These are phyloP conservation scores for Propsilocerus akamusi DNA, from an alignment of 1,140 invertebrate genomes.

Conservation along the genomic window DNA sequence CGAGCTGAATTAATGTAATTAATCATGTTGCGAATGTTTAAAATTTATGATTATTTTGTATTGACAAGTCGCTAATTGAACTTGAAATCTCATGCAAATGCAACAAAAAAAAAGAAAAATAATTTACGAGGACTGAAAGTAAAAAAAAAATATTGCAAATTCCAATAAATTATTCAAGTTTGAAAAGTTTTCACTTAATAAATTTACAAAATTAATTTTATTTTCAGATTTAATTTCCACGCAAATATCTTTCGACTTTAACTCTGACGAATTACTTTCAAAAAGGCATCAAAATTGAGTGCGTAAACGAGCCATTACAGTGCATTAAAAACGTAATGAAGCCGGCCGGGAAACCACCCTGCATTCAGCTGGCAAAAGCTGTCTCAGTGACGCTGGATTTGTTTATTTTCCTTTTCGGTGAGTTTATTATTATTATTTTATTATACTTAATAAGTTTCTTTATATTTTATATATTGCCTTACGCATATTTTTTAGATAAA, in stretches of 20 bases:
- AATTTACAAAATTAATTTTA: background rate
- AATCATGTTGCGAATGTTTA: too few relatives aligned
- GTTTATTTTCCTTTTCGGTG: background rate
- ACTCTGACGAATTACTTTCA: background rate
- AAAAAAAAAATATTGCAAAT: too few relatives aligned
- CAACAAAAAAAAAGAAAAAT: background rate
- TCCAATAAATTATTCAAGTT: background rate
- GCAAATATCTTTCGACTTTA: background rate
- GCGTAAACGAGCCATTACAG: background rate
- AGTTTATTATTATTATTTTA: background rate
- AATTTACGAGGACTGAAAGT: too few relatives aligned
- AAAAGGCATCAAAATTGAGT: slow-evolving; percentile 1
- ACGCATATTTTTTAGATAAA: background rate
- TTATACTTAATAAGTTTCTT: too few relatives aligned
- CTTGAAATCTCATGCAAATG: background rate
- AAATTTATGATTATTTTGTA: background rate
- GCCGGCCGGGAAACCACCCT: background rate
- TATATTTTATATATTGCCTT: too few relatives aligned
- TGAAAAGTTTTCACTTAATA: background rate
- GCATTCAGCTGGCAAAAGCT: background rate
- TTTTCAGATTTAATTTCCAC: background rate
- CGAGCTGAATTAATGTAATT: too few relatives aligned
- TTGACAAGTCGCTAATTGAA: background rate
- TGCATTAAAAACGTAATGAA: background rate
- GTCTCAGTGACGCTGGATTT: background rate